Conservation (phyloP, 2,113 vertebrate species). For the Caloenas nicobarica region DNA sequence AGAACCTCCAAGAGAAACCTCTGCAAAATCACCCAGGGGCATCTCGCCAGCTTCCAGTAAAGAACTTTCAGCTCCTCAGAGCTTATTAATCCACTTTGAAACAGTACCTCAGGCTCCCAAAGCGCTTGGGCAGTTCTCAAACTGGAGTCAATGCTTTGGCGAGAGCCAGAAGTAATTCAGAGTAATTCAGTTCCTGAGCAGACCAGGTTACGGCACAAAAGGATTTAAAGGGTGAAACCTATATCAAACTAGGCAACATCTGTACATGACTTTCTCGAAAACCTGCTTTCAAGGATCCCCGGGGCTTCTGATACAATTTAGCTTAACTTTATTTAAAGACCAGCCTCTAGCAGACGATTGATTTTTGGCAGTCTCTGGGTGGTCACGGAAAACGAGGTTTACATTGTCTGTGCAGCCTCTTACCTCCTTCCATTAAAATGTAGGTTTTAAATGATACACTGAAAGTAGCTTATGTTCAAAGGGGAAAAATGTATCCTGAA, state of each 20-base stretch:
- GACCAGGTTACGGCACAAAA: not conserved
- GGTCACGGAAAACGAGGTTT: not conserved
- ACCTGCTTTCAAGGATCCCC: not conserved
- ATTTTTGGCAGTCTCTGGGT: slow-evolving; percentile 2
- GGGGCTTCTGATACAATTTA: not conserved
- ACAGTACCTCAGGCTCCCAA: not conserved
- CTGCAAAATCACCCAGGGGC: not conserved
- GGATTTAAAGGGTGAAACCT: not conserved
- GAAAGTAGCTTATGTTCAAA: not conserved
- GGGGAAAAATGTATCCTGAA: not conserved
- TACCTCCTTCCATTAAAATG: not conserved
- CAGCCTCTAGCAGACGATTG: not conserved
- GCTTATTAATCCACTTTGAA: not conserved
- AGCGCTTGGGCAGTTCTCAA: not conserved
- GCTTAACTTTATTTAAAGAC: not conserved
- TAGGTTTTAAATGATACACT: not conserved
- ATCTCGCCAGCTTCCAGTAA: not conserved
- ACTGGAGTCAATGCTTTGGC: not conserved
- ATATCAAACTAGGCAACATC: not conserved
- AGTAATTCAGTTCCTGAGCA: not conserved
- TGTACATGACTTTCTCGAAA: not conserved
- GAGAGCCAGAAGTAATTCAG: not conserved
- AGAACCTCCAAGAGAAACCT: not conserved
- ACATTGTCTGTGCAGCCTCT: not conserved
- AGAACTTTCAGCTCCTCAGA: not conserved